phyloP scores from a whole-genome alignment of 2,113 vertebrate species.

The Zapornia atra region DNA sequence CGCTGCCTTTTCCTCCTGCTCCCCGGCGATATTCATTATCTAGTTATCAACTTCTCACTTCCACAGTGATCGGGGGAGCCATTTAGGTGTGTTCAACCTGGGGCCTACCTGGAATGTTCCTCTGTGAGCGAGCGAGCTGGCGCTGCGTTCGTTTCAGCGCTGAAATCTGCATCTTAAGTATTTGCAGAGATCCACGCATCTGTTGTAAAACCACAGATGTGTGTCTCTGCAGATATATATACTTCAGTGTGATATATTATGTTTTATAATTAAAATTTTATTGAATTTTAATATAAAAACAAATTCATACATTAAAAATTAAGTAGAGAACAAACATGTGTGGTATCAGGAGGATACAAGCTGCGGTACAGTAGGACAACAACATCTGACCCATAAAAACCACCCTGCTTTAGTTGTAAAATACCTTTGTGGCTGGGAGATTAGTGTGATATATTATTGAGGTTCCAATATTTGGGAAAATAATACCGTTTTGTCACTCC shows the following conservation, averaged over 20 bases:
- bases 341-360: slow-evolving; percentile 62
- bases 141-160: neutral
- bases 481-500: neutral
- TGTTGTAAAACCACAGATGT: slow-evolving; percentile 71
- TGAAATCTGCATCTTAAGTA: slow-evolving; percentile 50
- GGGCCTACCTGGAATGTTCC: slow-evolving; percentile 19
- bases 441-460: neutral
- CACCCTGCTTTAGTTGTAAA: slow-evolving; percentile 57
- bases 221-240: slow-evolving; percentile 59
- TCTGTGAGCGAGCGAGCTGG: neutral
- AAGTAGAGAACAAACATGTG: slow-evolving; percentile 69
- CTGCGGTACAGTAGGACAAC: slow-evolving; percentile 51
- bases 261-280: slow-evolving; percentile 75
- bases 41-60: neutral
- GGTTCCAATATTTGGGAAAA: slow-evolving; percentile 7
- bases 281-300: slow-evolving; percentile 77
- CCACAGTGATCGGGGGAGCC: neutral
- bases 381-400: slow-evolving; percentile 73
- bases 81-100: neutral
- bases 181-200: slow-evolving; percentile 34
- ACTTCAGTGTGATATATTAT: slow-evolving; percentile 63
- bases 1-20: neutral
- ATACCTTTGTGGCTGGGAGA: slow-evolving; percentile 43
- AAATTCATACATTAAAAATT: slow-evolving; percentile 76
- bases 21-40: neutral